phyloP scores from a whole-genome alignment of 2,797 vertebrate species.

The Selene dorsalis region DNA sequence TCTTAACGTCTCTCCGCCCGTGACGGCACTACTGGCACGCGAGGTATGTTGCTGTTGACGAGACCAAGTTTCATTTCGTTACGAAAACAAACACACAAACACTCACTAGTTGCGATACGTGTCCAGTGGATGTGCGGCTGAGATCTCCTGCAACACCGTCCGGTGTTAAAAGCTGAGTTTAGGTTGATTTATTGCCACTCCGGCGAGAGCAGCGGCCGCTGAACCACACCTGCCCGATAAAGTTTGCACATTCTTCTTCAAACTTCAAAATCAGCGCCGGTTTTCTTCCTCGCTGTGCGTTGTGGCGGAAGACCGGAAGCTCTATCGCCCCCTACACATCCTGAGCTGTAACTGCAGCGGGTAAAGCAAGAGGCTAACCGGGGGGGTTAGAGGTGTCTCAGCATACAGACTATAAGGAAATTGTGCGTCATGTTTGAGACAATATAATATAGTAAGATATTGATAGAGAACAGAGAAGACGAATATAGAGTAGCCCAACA shows the following conservation, averaged over 20 bases:
- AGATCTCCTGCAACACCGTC: slow-evolving; percentile 4
- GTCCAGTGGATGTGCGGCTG: not conserved
- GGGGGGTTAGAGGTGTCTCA: not conserved
- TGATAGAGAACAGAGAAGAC: no score
- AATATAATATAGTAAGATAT: no score
- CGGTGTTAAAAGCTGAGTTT: not conserved
- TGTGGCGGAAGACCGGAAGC: not conserved
- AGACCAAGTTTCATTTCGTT: not conserved
- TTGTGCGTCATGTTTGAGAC: no score
- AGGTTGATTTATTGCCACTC: not conserved
- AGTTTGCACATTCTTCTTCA: slow-evolving; percentile 51
- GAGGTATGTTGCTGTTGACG: not conserved
- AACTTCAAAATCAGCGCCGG: slow-evolving; percentile 81
- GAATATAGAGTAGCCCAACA: no score
- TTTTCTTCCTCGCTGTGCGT: slow-evolving; percentile 64
- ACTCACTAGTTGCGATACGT: slow-evolving; percentile 38
- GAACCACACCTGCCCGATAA: slow-evolving; percentile 63
- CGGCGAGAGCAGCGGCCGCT: not conserved
- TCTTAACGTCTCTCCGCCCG: not conserved
- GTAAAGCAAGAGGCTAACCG: not conserved
- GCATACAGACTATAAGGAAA: no score
- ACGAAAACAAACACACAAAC: not conserved
- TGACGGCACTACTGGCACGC: not conserved
- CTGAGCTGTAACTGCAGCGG: slow-evolving; percentile 48
- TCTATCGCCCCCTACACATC: slow-evolving; percentile 43